Percentiles rank a stretch among this genome's conserved stretches.
Conservation (phyloP, 2,888 invertebrate genomes). For the Eulithis prunata region DNA sequence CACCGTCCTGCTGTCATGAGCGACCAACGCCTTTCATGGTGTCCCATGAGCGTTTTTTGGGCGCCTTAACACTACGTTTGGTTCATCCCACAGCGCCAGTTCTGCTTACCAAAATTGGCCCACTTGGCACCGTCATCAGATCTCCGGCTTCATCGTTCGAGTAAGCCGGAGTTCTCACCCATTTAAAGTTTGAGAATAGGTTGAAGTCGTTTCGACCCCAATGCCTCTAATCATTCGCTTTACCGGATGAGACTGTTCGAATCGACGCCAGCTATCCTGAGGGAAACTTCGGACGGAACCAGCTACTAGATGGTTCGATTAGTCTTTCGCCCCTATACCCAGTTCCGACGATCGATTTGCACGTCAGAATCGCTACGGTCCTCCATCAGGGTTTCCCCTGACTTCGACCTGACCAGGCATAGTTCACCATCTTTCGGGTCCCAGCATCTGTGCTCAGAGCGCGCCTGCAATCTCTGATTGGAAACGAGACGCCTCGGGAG, state of each 20-base stretch:
- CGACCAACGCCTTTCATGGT: constrained; percentile 42
- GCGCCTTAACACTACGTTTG: constrained; percentile 82
- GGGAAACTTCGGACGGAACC: constrained; percentile 91
- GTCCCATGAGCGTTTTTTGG: constrained; percentile 80
- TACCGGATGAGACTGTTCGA: constrained; percentile 86
- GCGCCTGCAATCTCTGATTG: constrained; percentile 73
- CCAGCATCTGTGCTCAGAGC: constrained; percentile 87
- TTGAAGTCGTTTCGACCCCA: constrained; percentile 88
- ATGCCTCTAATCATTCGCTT: constrained; percentile 90
- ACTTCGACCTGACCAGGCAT: constrained; percentile 89
- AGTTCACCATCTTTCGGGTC: constrained; percentile 84
- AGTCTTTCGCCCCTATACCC: constrained; percentile 89
- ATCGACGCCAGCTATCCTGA: constrained; percentile 87
- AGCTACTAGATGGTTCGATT: constrained; percentile 92
- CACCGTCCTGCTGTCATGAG: constrained; percentile 79
- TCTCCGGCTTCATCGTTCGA: constrained; percentile 81
- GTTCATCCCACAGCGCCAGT: constrained; percentile 88
- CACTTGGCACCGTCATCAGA: constrained; percentile 60
- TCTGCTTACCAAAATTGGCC: constrained; percentile 90
- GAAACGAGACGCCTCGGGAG: constrained; percentile 83
- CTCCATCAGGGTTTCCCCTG: constrained; percentile 89
- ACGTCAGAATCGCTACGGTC: constrained; percentile 90
- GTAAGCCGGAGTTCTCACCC: constrained; percentile 87
- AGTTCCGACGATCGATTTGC: constrained; percentile 91
- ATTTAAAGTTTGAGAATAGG: constrained; percentile 92